A percentile compares a stretch with the other conserved stretches of the same genome.
Conservation (phyloP, 2,113 vertebrate genomes). For the Zeus faber region DNA sequence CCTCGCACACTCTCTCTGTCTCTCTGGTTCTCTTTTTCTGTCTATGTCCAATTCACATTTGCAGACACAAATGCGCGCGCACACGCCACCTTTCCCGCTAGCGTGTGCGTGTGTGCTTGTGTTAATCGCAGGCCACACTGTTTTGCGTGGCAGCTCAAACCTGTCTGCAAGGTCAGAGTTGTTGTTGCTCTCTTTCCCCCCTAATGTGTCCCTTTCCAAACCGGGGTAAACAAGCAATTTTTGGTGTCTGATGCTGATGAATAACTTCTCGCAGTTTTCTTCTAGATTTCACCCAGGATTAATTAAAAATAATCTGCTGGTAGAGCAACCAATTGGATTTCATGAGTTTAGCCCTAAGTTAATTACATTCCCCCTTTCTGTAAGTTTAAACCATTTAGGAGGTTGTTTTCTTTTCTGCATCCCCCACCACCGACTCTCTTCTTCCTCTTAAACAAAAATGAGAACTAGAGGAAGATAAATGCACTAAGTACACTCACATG, state of each 20-base stretch:
- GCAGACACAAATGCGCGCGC: not conserved
- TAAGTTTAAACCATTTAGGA: constrained; percentile 43
- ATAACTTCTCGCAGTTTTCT: constrained; percentile 33
- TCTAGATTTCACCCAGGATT: constrained; percentile 39
- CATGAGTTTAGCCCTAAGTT: constrained; percentile 34
- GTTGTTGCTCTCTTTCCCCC: constrained; percentile 9
- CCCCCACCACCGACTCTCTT: constrained; percentile 15
- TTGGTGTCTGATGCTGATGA: constrained; percentile 36
- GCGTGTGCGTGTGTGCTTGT: too few species aligned
- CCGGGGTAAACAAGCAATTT: constrained; percentile 28
- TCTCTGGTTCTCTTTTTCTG: constrained; percentile 12
- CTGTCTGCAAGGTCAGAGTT: not conserved
- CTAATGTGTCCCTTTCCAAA: constrained; percentile 32
- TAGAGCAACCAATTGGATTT: constrained; percentile 40
- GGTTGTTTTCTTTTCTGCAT: constrained; percentile 43
- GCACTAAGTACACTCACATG: constrained; percentile 41
- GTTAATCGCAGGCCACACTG: not conserved
- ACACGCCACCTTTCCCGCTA: not conserved
- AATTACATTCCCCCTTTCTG: constrained; percentile 49
- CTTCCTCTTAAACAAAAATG: constrained; percentile 28
- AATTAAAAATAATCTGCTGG: constrained; percentile 42
- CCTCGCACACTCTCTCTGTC: constrained; percentile 11
- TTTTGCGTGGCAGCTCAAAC: constrained; percentile 1
- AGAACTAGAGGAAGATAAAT: constrained; percentile 49
- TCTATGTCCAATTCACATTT: constrained; percentile 30